Percentiles rank a stretch among this genome's conserved stretches.
Conservation (phyloP, 1,140 invertebrate species). For the Hesperophylax magnus region DNA sequence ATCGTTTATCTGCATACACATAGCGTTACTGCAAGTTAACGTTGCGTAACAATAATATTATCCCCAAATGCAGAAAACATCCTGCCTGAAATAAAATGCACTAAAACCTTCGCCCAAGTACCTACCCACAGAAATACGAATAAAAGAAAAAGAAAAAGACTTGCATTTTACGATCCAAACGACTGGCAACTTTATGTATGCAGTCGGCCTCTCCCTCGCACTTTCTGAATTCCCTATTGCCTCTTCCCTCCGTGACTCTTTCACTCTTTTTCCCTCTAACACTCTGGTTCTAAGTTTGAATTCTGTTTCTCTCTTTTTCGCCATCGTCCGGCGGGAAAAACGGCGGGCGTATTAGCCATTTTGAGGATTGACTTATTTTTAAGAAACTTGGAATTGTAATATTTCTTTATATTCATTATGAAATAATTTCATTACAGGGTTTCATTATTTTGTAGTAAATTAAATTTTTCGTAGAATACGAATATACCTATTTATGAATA, state of each 20-base stretch:
- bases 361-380: too few relatives aligned
- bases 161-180: constrained; percentile 5
- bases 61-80: too few relatives aligned
- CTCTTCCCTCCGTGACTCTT: not conserved
- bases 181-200: constrained; percentile 3
- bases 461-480: too few relatives aligned
- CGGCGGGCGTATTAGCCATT: not conserved
- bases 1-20: too few relatives aligned
- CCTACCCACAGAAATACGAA: constrained; percentile 11
- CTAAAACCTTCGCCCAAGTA: not conserved
- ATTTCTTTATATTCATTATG: too few relatives aligned
- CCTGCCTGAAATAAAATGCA: too few relatives aligned
- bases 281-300: not conserved
- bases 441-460: too few relatives aligned
- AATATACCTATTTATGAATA: too few relatives aligned
- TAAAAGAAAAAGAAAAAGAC: constrained; percentile 10
- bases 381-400: too few relatives aligned
- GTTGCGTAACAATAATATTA: too few relatives aligned
- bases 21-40: too few relatives aligned
- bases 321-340: not conserved
- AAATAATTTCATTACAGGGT: too few relatives aligned
- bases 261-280: constrained; percentile 11
- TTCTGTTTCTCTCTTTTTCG: not conserved
- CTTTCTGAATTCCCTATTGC: not conserved
- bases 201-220: not conserved